phyloP scores from a whole-genome alignment of 2,113 vertebrate species.

The Antechinus stuartii region DNA sequence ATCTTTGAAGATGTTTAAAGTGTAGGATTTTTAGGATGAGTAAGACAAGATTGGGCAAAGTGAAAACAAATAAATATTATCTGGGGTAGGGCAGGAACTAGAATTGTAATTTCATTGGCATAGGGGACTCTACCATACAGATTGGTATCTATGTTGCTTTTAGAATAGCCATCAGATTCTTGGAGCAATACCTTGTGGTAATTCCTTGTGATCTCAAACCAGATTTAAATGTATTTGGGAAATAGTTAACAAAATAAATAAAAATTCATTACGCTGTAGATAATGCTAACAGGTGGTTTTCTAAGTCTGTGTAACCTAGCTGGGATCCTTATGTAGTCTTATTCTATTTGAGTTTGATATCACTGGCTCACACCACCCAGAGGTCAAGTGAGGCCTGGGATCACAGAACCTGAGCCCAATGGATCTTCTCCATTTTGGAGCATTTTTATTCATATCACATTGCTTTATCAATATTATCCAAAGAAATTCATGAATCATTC shows the following conservation, averaged over 20 bases:
- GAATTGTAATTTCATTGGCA: not conserved
- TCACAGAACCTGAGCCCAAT: not conserved
- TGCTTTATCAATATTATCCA: not conserved
- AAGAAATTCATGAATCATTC: not conserved
- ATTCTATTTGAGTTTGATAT: not conserved
- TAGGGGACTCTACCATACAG: not conserved
- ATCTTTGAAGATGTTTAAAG: not conserved
- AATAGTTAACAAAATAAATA: not conserved
- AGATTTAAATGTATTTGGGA: not conserved
- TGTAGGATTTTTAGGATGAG: not conserved
- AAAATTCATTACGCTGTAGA: not conserved
- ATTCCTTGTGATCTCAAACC: not conserved
- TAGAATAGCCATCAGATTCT: not conserved
- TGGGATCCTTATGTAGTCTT: too few relatives aligned
- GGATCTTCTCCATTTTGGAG: not conserved
- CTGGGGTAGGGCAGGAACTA: not conserved
- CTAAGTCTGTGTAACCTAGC: not conserved
- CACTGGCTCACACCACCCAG: not conserved
- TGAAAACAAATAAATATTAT: not conserved
- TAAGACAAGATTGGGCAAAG: not conserved
- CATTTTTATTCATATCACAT: not conserved
- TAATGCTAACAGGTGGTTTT: not conserved
- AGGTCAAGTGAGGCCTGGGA: not conserved
- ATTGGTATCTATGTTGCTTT: not conserved
- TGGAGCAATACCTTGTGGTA: not conserved